Conservation (phyloP, 2,888 invertebrate species). For the Hemaris fuciformis region DNA sequence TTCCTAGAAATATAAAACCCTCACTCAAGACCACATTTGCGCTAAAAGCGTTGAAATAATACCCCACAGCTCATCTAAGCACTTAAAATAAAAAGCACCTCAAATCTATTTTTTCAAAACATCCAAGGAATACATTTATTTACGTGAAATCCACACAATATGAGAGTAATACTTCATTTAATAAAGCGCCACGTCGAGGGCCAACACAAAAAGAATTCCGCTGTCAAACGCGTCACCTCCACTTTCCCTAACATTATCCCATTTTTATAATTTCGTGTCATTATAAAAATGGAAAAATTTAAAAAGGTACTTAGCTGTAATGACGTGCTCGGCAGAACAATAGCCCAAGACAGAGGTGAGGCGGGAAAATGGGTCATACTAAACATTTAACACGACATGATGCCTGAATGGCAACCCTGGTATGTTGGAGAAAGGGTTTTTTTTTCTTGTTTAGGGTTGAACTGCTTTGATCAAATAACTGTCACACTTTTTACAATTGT, state of each 20-base stretch:
- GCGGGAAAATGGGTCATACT: conserved; percentile 14
- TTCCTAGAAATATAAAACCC: not conserved
- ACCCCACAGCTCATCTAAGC: not conserved
- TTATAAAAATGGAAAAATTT: conserved; percentile 4
- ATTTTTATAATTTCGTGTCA: conserved; percentile 8
- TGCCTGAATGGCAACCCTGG: not conserved
- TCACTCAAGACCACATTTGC: not conserved
- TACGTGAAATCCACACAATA: not conserved
- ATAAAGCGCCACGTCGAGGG: not conserved
- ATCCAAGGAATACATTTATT: not conserved
- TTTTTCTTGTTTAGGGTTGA: not conserved
- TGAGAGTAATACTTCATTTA: conserved; percentile 6
- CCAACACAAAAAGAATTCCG: not conserved
- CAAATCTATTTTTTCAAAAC: not conserved
- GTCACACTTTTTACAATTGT: too few species aligned
- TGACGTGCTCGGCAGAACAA: conserved; percentile 12
- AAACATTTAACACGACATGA: not conserved
- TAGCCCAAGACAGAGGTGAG: conserved; percentile 8
- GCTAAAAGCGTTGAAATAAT: not conserved
- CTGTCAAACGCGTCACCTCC: not conserved
- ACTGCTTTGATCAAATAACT: not conserved
- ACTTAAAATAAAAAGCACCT: not conserved
- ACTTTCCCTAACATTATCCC: conserved; percentile 8
- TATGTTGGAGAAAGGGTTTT: not conserved
- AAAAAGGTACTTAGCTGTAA: conserved; percentile 7